Evolutionary conservation across 2,113 vertebrate genomes (phyloP), one percentile per base, ranked within the genome.

Genomic region (Tachysurus vachellii): DNA sequence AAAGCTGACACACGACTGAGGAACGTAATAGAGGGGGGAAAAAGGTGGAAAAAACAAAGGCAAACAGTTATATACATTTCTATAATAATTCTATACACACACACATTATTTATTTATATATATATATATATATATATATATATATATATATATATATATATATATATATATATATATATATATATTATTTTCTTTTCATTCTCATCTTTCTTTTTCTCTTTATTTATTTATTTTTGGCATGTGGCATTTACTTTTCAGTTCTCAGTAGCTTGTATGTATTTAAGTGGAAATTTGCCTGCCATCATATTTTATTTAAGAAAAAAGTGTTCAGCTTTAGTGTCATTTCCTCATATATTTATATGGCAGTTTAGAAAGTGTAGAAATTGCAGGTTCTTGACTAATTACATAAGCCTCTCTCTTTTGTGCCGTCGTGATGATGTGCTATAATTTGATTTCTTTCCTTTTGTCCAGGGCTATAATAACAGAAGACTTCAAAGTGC

Each of bases 401-500:
- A 83, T 83, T 83, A 56, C 82, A 54, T 70, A 56, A 83, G 44
- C 82, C 21, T 26, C 1, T 56, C 16, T 56, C 82, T 70, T 36
- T 54, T 83, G 7, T 17, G 56, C 28, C 13, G 75, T 70, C 84
- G 61, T 57, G 66, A 80, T 59, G 64, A n/a, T 53, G 47, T 7
- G 17, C 59, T 76, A 14, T 17, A 6, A 59, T 73, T 81, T 54
- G 21, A 13, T 89, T 21, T 61, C 50, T 88, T 62, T 91, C 53
- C 92, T 76, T 31, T 80, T 42, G 91, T 94, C 87, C 89, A 99
- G 98, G 96, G 95, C 97, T 95, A 96, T 99, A 93, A 95, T 98
- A 93, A 99, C 98, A 90, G 98, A 99, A 96, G 98, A 99, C 91
- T 99, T 96, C 94, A 99, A 99, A 97, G 98, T 99, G 97, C 98